These are phyloP conservation scores for Epizoanthus illoricatus DNA, from an alignment of 92 coral and sea anemone species.

Conservation along the genomic window DNA sequence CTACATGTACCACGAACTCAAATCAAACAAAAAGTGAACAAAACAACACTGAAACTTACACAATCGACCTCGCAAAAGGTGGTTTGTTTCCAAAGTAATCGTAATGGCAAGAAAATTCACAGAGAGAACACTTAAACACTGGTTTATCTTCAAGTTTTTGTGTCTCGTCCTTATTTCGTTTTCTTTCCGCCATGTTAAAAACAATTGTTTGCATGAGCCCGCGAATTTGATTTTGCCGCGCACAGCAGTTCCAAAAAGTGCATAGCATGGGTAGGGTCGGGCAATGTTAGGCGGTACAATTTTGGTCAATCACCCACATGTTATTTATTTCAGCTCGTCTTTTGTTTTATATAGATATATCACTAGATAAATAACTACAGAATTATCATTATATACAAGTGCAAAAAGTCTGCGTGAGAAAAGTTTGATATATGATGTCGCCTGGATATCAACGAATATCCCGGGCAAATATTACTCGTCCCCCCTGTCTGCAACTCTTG, in stretches of 20 bases:
- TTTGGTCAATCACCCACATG: too few relatives aligned
- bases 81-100: conserved; percentile 88
- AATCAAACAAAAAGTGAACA: neutral
- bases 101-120: conserved; percentile 76
- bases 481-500: neutral
- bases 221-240: conserved; percentile 24
- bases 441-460: neutral
- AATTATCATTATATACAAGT: neutral
- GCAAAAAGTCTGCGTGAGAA: neutral
- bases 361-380: neutral
- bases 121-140: conserved; percentile 63
- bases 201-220: conserved; percentile 27
- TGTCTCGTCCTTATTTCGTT: neutral
- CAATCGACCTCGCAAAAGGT: conserved; percentile 71
- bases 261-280: too few relatives aligned
- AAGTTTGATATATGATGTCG: neutral
- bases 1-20: neutral
- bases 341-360: neutral
- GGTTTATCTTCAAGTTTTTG: conserved; percentile 26
- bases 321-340: too few relatives aligned
- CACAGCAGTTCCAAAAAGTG: neutral
- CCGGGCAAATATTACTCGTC: neutral
- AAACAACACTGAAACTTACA: conserved; percentile 59
- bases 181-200: conserved; percentile 38
- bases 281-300: too few relatives aligned